Conservation (phyloP, 2,888 invertebrate genomes). For the Luffia ferchaultella region DNA sequence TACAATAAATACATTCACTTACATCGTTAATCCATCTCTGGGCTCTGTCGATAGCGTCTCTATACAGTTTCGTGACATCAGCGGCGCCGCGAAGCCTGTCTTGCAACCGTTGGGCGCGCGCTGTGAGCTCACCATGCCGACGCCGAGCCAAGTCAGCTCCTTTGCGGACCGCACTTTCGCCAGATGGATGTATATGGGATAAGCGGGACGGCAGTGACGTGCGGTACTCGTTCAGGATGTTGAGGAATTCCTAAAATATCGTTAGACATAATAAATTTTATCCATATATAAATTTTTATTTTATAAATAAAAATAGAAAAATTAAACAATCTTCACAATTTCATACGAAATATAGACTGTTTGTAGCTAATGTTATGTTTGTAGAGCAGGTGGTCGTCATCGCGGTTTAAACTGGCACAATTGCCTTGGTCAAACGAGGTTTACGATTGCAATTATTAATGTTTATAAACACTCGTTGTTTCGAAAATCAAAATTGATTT, state of each 20-base stretch:
- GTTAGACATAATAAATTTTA: too few species aligned
- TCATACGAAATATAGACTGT: too few species aligned
- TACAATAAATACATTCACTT: slow-evolving; percentile 17
- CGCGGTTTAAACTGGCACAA: too few species aligned
- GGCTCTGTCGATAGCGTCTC: slow-evolving; percentile 85
- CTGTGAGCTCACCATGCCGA: slow-evolving; percentile 82
- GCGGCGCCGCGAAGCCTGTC: slow-evolving; percentile 85
- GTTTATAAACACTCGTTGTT: too few species aligned
- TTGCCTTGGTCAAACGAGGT: too few species aligned
- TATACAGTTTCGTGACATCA: slow-evolving; percentile 65
- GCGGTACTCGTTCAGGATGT: slow-evolving; percentile 86
- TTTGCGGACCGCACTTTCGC: slow-evolving; percentile 78
- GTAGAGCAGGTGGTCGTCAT: too few species aligned
- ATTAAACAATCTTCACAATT: too few species aligned
- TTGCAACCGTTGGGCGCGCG: slow-evolving; percentile 83
- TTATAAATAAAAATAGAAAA: too few species aligned
- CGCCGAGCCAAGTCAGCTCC: slow-evolving; percentile 81
- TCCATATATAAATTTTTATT: not conserved
- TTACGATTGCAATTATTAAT: too few species aligned
- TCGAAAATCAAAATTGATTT: too few species aligned
- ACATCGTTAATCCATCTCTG: slow-evolving; percentile 80
- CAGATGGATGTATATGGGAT: slow-evolving; percentile 76
- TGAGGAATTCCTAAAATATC: slow-evolving; percentile 81
- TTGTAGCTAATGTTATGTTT: too few species aligned
- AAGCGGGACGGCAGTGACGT: slow-evolving; percentile 84